Evolutionary conservation across 1,140 invertebrate species (phyloP), one percentile per base, ranked within the genome.

Genomic region (Laodelphax striatellus): DNA sequence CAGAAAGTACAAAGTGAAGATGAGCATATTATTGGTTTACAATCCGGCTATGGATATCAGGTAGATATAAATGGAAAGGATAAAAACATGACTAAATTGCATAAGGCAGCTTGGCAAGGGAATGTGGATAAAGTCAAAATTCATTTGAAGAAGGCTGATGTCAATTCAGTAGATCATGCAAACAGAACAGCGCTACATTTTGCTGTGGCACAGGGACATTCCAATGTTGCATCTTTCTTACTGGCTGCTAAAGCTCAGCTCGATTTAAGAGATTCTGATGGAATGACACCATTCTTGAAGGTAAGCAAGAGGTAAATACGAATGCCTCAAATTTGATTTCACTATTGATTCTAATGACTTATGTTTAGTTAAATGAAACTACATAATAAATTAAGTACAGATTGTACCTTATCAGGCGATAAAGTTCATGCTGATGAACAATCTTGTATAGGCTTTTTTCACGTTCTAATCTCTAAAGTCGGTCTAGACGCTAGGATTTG

Each of bases 231-330:
- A 38, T 68, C 66, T 63, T 69, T 63, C 60, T 55, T 72, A 9
- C 59, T 72, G 10, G 66, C 62, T 22, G 68, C 70, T 41, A 70
- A 69, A 57, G 70, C 70, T 43, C 63, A 63, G 16, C 61, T 66
- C 57, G 64, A 66, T 24, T 62, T 67, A 52, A 61, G 61, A 61
- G 70, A 71, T 55, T 62, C 44, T 54, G 70, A 69, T 57, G 70
- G 70, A n/a, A 65, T 67, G 52, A 71, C 68, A 34, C 68, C 70
- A 31, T 68, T 71, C 63, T 62, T 70, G 34, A 71, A 70, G 66
- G 69, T 70, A 63, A 63, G 28, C 57, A 28, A 28, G 24, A 28
- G 2, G 6, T 28, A 28, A 2, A n/a, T 43, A 55, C 3, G 13
- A 16, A 2, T 43, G 28, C 24, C 6, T n/a, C 10, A 54, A n/a